phyloP scores from a whole-genome alignment of 2,113 vertebrate species.

The Collichthys lucidus region DNA sequence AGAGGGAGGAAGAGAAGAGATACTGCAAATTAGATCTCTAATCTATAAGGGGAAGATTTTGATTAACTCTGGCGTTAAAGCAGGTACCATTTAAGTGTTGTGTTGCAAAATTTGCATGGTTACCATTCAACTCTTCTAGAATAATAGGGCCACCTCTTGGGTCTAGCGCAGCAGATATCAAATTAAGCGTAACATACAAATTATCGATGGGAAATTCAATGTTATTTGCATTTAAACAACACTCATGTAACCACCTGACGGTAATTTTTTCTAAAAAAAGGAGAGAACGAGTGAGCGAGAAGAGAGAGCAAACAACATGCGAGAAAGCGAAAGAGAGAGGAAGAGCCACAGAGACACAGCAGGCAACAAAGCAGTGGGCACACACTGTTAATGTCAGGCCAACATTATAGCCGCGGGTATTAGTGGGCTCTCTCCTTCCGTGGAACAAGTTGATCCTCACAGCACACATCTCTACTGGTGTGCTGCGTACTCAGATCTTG shows the following conservation, averaged over 20 bases:
- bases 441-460: background rate
- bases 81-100: background rate
- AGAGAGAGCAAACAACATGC: background rate
- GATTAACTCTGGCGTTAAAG: constrained; percentile 19
- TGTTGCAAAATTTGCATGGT: background rate
- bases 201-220: constrained; percentile 9
- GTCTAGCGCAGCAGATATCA: background rate
- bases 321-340: background rate
- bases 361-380: background rate
- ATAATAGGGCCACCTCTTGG: background rate
- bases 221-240: constrained; percentile 38
- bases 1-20: background rate
- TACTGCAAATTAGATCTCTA: background rate
- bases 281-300: background rate
- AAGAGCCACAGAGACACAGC: background rate
- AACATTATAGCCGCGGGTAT: background rate
- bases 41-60: background rate
- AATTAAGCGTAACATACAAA: constrained; percentile 18
- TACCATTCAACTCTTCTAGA: background rate
- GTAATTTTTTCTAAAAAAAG: background rate
- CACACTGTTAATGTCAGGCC: background rate
- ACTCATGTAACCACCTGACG: background rate
- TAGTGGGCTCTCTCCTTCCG: constrained; percentile 6
- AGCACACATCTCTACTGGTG: background rate
- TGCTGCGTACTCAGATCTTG: background rate